Base-by-base conservation (phyloP, 2,797 vertebrate genomes). In the Clamator glandarius region DNA sequence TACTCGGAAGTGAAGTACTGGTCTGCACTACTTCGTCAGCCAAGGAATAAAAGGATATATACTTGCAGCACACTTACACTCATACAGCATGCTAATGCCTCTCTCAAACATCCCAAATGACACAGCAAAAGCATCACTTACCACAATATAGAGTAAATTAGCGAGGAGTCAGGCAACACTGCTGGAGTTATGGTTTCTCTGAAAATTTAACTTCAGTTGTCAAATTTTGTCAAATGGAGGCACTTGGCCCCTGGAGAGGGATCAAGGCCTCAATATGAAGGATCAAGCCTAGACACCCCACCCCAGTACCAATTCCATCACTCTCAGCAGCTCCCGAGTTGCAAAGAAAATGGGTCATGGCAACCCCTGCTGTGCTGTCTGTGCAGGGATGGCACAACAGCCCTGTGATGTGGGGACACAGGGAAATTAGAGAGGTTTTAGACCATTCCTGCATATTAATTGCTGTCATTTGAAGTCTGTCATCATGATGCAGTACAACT, bases 251-350 rank as follows among this genome's bases (percentile, higher is more conserved):
- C 1, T 0, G 41, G 35, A 31, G 51, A 7, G 35, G 13, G 31
- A 42, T 4, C 1, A 1, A 41, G 29, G 5, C 4, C 50, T 50
- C 15, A 2, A 3, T 4, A 44, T 2, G 28, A 24, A 36, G 64
- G 41, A 39, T 39, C 39, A 17, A 42, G 41, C 48, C 63, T 7
- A 4, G 16, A 2, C 52, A 35, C 29, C 8, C 17, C 79, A 9
- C 33, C 31, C 7, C 33, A 3, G 54, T 2, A 19, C 36, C 26
- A 3, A 3, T 8, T 17, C 50, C 46, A 11, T 4, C 48, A 26
- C 6, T 1, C 11, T 15, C 69, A 15, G 69, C 63, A 54, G 11
- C 4, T 19, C 72, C 68, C 5, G 0, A 51, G 24, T 24, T 54
- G 16, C 25, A 16, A 8, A 35, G 28, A 35, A 48, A 33, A 21